Base-by-base conservation (phyloP, 1,140 invertebrate genomes). In the Leptinotarsa undecemlineata region DNA sequence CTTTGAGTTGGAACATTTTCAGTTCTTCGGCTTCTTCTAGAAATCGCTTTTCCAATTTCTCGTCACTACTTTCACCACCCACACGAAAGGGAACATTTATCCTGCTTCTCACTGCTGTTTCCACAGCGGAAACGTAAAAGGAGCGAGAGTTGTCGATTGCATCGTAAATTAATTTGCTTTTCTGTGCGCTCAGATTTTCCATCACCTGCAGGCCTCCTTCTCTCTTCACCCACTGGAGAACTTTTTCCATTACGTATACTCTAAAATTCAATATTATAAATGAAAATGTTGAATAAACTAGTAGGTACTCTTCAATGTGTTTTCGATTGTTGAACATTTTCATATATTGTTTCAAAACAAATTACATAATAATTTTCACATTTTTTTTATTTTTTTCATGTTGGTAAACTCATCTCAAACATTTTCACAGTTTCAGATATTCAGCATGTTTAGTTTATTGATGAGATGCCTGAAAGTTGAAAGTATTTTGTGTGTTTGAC, bases 1-100 rank as follows among this genome's bases (percentile, higher is more conserved):
- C 98, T 86, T 99, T 99, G 20, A 99, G 86, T 79, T 96, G 93
- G 72, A 97, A 89, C 89, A 99, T 93, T 62, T 91, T 91, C 13
- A 88, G 84, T 51, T 91, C 87, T 74, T 91, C 88, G 3, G 97
- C 95, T 74, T 94, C 92, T 61, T 92, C 88, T 19, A 99, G 81
- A 80, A 99, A 99, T 80, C 92, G 88, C 80, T 93, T 93, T 84
- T 99, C 97, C 42, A 99, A 84, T 1, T 89, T 87, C 71, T 96
- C 95, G 77, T 94, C 86, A 14, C 92, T 92, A 60, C 20, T 48
- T 19, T 3, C 13, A 11, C 87, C 87, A 33, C 90, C 90, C 81
- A 99, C 92, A 79, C 95, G 90, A 85, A 99, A 98, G 1, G 96
- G 94, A 20, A 99, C 89, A 84, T 98, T 99, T 91, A 99, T 97